phyloP scores from a whole-genome alignment of 1,140 invertebrate species.

The Pomacea maculata region DNA sequence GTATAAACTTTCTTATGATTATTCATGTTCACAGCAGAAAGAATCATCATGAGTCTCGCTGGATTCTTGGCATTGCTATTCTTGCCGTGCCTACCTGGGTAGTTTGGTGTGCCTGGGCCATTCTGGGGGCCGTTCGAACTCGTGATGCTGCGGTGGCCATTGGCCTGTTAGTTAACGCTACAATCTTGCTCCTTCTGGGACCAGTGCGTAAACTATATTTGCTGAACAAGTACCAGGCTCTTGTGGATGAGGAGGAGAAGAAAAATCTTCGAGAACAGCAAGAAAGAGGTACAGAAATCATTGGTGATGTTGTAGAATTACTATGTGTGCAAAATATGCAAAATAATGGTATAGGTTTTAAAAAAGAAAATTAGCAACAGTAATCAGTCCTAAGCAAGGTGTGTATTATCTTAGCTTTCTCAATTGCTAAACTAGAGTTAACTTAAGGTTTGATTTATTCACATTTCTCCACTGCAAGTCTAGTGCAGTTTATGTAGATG shows the following conservation, averaged over 20 bases:
- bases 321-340: neutral
- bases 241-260: constrained; percentile 46
- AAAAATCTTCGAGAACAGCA: constrained; percentile 23
- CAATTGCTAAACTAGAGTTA: too few relatives aligned
- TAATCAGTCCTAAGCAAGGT: neutral
- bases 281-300: constrained; percentile 31
- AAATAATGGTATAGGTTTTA: neutral
- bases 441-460: too few relatives aligned
- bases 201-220: constrained; percentile 64
- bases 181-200: constrained; percentile 59
- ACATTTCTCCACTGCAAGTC: too few relatives aligned
- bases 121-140: constrained; percentile 55
- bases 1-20: neutral
- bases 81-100: constrained; percentile 64
- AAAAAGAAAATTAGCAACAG: neutral
- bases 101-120: constrained; percentile 65
- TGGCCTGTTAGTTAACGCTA: constrained; percentile 62
- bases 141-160: constrained; percentile 61
- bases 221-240: constrained; percentile 54
- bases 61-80: constrained; percentile 65
- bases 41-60: constrained; percentile 63
- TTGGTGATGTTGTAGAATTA: neutral
- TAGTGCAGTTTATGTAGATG: too few relatives aligned
- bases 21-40: constrained; percentile 31
- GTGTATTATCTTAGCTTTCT: neutral